phyloP scores from a whole-genome alignment of 2,113 vertebrate species.

The Meles meles region DNA sequence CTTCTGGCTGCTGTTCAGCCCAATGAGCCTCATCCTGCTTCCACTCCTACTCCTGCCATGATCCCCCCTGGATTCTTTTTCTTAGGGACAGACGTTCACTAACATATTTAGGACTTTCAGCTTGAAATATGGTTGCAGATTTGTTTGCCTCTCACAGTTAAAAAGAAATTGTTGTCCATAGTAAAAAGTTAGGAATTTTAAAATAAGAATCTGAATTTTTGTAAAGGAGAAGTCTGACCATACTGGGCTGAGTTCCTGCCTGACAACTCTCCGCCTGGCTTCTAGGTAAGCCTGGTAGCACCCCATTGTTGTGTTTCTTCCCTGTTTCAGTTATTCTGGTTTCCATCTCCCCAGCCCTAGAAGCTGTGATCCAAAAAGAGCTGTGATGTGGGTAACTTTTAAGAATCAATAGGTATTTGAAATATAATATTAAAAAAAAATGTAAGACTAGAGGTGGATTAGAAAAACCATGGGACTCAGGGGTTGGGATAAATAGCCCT shows the following conservation, averaged over 20 bases:
- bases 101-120: background rate
- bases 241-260: background rate
- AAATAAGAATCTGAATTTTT: background rate
- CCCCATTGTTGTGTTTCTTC: background rate
- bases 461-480: background rate
- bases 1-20: background rate
- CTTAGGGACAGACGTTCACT: background rate
- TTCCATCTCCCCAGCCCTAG: background rate
- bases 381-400: background rate
- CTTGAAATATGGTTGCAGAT: background rate
- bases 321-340: background rate
- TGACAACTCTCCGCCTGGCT: background rate
- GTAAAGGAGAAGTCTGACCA: background rate
- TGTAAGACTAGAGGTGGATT: background rate
- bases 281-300: background rate
- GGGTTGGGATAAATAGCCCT: background rate
- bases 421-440: background rate
- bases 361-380: background rate
- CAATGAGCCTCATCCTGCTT: background rate
- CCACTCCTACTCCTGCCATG: fast-evolving
- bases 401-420: background rate
- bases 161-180: background rate
- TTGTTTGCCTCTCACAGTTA: background rate
- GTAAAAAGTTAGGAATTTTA: background rate
- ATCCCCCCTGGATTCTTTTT: background rate